phyloP scores from a whole-genome alignment of 2,797 vertebrate species.

The Pangasius krempfi region DNA sequence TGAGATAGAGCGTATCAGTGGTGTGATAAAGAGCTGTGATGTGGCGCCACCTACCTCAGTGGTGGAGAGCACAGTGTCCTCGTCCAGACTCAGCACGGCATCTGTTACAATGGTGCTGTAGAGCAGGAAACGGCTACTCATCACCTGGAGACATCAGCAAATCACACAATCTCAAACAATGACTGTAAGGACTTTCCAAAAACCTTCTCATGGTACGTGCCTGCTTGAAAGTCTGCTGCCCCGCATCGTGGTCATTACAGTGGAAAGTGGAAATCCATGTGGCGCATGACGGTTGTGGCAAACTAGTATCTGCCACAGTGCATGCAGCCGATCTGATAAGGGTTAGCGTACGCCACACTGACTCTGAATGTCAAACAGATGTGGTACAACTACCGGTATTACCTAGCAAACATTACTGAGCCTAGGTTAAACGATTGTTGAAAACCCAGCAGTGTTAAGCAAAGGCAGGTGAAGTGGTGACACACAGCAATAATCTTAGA shows the following conservation, averaged over 20 bases:
- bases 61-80: conserved; percentile 98
- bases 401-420: background rate
- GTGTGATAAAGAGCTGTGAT: background rate
- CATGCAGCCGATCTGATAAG: conserved; percentile 34
- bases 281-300: background rate
- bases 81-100: conserved; percentile 95
- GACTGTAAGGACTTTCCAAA: background rate
- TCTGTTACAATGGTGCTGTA: conserved; percentile 93
- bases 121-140: conserved; percentile 96
- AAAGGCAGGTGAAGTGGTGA: background rate
- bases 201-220: background rate
- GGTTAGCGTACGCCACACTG: background rate
- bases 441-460: background rate
- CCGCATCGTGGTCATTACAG: background rate
- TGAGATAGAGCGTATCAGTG: background rate
- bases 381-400: background rate
- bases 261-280: conserved; percentile 3
- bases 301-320: background rate
- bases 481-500: background rate
- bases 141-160: conserved; percentile 78
- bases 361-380: background rate
- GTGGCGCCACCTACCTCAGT: conserved; percentile 83
- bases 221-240: background rate
- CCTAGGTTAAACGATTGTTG: background rate
- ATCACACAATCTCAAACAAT: background rate